phyloP scores from a whole-genome alignment of 2,113 vertebrate genomes.

The Mormoops blainvillei region DNA sequence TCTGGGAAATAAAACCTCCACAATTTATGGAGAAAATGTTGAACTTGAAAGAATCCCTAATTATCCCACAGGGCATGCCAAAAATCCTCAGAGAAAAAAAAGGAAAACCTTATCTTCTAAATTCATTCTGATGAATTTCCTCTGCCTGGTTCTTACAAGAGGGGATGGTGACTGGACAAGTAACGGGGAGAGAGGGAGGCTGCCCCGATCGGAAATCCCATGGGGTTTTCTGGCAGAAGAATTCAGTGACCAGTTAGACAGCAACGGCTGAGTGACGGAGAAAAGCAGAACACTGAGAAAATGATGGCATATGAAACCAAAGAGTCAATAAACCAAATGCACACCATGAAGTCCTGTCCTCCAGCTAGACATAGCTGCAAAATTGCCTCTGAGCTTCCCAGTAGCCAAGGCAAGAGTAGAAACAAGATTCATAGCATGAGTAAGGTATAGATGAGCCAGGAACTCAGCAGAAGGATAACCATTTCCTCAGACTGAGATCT shows the following conservation, averaged over 20 bases:
- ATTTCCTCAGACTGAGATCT: background rate
- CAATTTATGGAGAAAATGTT: background rate
- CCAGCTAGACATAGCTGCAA: background rate
- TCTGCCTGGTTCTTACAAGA: background rate
- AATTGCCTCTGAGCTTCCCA: background rate
- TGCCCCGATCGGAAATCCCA: background rate
- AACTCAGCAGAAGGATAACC: background rate
- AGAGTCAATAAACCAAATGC: background rate
- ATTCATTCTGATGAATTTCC: background rate
- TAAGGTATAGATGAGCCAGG: background rate
- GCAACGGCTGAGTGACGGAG: background rate
- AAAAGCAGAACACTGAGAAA: background rate
- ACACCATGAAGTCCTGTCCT: background rate
- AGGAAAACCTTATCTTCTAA: background rate
- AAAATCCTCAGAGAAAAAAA: background rate
- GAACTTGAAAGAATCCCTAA: background rate
- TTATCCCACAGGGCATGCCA: background rate
- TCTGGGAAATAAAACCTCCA: background rate
- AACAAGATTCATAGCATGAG: background rate
- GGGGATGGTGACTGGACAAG: background rate
- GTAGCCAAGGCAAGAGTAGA: background rate
- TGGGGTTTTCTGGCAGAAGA: background rate
- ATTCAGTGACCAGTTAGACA: background rate
- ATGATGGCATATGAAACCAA: background rate
- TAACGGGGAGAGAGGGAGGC: background rate